Evolutionary conservation across 2,797 vertebrate genomes (phyloP), one percentile per base, ranked within the genome.

Genomic region (Labroides dimidiatus): DNA sequence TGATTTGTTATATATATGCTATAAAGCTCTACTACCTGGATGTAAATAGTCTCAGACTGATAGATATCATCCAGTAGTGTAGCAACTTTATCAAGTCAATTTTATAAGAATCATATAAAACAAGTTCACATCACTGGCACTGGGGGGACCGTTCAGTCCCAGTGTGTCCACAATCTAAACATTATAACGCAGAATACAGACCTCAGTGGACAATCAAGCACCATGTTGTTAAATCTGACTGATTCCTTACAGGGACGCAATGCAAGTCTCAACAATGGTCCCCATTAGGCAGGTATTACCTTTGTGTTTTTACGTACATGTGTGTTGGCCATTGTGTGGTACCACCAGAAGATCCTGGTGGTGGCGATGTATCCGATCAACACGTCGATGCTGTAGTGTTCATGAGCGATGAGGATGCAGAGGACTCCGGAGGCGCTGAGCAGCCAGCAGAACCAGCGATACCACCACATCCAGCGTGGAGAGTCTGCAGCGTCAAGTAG

Each of bases 301-400:
- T 45, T n/a, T 43, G 53, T 54, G 65, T 51, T 39, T 51, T 2
- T 6, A 37, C 87, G 33, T 84, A 98, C 97, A 81, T 96, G 96
- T 42, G 95, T 93, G 71, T 97, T 96, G 86, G 96, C 96, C 96
- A 98, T 96, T 0, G 96, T 95, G 75, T 99, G 97, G 90, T 99
- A 99, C 95, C 96, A 97, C 96, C 95, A 97, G 87, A 98, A 99
- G 7, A 94, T 92, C 43, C 96, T 87, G 0, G 96, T 97, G 36
- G 96, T 98, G 85, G 95, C 93, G 11, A 94, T 95, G 81, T 99
- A 99, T 2, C 94, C 97, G 14, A 98, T 75, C 42, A 99, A 84
- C 55, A 99, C 97, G 0, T 99, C 97, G 1, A 99, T 87, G 0
- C 96, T 98, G 41, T 99, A 99, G 91, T 99, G 97, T 56, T 99